Evolutionary conservation across 2,113 vertebrate genomes (phyloP), one percentile per base, ranked within the genome.

Genomic region (Cyanoramphus novaezelandiae): DNA sequence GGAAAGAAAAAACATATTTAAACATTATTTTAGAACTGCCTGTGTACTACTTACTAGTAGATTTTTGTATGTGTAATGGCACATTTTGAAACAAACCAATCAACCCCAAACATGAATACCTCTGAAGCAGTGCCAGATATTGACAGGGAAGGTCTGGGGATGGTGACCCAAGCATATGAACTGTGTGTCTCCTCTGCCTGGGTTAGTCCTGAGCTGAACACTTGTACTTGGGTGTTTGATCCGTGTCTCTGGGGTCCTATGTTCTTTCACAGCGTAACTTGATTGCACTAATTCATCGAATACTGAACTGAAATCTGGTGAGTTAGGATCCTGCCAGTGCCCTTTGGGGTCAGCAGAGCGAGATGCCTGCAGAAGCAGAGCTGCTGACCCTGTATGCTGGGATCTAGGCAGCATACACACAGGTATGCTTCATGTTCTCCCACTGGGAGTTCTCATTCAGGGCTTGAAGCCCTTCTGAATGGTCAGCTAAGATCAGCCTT

Each of bases 281-380:
- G 39, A 52, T 25, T 13, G 53, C 20, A 47, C 33, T 11, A 10
- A 9, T 35, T 37, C 20, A 24, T 64, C 21, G 3, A 59, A 17
- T 41, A 64, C 43, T 64, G 82, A 60, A 43, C 5, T 27, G 57
- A 37, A 41, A 18, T 2, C 25, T 0, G 6, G 8, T 5, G 24
- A 12, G 13, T 37, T 18, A 15, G 31, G 21, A n/a, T 57, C 25
- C 37, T n/a, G 18, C 9, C 33, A 44, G 35, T 14, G 33, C 18
- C 43, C 25, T 33, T 4, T 5, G 24, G 37, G 57, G 63, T 11
- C 12, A 13, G 46, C 1, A 1, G 39, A 24, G 31, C 0, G 2
- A 43, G 43, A 19, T 7, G 12, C 10, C 63, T 39, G 28, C 55
- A 27, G 2, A 25, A 37, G 44, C 31, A 33, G 25, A 67, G n/a